Conservation (phyloP, 1,140 invertebrate genomes). For the Liolophura sinensis region DNA sequence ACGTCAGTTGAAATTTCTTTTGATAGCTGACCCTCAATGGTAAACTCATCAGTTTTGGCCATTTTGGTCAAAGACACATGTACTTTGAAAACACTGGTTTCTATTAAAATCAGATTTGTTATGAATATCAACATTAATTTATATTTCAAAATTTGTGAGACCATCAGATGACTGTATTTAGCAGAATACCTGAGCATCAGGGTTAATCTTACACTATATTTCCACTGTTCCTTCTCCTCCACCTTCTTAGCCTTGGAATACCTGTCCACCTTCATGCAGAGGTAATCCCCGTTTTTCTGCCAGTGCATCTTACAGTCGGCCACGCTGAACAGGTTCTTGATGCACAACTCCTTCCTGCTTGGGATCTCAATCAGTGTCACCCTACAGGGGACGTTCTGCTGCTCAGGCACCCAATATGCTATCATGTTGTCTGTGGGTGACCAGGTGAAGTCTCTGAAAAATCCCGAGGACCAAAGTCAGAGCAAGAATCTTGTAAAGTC, state of each 20-base stretch:
- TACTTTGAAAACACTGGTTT: too few relatives aligned
- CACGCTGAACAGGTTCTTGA: slow-evolving; percentile 97
- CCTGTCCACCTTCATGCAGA: slow-evolving; percentile 97
- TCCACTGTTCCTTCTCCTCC: slow-evolving; percentile 72
- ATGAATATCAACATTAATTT: too few relatives aligned
- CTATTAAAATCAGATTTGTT: too few relatives aligned
- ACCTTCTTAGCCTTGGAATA: slow-evolving; percentile 94
- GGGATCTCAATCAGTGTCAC: slow-evolving; percentile 66
- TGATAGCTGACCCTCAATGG: too few relatives aligned
- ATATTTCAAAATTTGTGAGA: too few relatives aligned
- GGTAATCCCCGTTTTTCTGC: slow-evolving; percentile 97
- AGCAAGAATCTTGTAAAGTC: too few relatives aligned
- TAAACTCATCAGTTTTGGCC: too few relatives aligned
- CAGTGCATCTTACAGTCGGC: slow-evolving; percentile 97
- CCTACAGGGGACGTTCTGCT: slow-evolving; percentile 68
- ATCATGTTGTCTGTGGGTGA: slow-evolving; percentile 95
- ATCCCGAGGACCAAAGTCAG: not conserved
- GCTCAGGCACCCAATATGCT: slow-evolving; percentile 97
- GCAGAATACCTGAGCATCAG: too few relatives aligned
- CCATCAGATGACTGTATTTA: too few relatives aligned
- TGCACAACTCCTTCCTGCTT: slow-evolving; percentile 84
- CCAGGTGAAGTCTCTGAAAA: slow-evolving; percentile 88
- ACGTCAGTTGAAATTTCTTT: too few relatives aligned
- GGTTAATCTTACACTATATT: slow-evolving; percentile 80
- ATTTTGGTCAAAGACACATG: too few relatives aligned